Conservation (phyloP, 2,888 invertebrate genomes). For the Sphecodes monilicornis region DNA sequence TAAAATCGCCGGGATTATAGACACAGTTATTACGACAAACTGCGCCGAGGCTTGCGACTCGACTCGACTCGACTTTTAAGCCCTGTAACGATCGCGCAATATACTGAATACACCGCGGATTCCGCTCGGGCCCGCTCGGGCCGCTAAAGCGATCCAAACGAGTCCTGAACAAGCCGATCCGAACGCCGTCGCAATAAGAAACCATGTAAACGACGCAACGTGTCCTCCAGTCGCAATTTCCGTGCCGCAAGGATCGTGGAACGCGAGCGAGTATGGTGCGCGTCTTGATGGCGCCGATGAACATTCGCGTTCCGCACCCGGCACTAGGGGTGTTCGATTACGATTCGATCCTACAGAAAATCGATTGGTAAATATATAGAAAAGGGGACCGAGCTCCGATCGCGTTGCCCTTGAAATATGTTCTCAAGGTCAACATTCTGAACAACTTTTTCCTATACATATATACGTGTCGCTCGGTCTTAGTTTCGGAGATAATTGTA, state of each 20-base stretch:
- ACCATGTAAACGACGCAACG: slow-evolving; percentile 44
- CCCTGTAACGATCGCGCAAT: slow-evolving; percentile 11
- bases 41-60: not conserved
- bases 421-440: no score
- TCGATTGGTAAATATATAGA: no score
- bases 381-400: no score
- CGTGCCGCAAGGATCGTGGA: not conserved
- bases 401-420: no score
- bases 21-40: slow-evolving; percentile 47
- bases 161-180: not conserved
- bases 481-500: no score
- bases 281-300: not conserved
- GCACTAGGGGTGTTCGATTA: no score
- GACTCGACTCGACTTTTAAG: slow-evolving; percentile 2
- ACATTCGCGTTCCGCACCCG: not conserved
- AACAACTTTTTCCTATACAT: no score
- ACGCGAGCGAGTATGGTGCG: not conserved
- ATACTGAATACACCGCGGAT: not conserved
- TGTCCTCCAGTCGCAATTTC: slow-evolving; percentile 47
- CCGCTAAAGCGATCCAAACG: not conserved
- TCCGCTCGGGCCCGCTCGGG: not conserved
- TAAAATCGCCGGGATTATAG: slow-evolving; percentile 47
- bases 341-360: no score
- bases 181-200: slow-evolving; percentile 45
- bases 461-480: no score